Conservation (phyloP, 2,113 vertebrate species). For the Psilopsiagon aurifrons region DNA sequence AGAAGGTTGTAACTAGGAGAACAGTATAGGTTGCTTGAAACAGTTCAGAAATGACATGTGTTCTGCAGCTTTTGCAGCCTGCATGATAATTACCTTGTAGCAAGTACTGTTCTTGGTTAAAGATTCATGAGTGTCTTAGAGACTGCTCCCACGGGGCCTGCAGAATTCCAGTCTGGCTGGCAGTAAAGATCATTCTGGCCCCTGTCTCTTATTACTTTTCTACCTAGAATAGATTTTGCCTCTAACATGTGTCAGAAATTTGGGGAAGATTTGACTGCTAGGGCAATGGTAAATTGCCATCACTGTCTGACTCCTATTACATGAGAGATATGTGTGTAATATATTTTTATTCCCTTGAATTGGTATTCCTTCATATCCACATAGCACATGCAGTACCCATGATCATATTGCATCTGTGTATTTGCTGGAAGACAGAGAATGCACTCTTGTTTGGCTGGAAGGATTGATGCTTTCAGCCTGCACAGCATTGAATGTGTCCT, state of each 20-base stretch:
- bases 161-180: constrained; percentile 35
- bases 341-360: not conserved
- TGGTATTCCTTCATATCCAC: not conserved
- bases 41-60: constrained; percentile 37
- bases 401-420: not conserved
- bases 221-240: not conserved
- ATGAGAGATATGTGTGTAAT: not conserved
- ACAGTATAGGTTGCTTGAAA: constrained; percentile 29
- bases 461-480: not conserved
- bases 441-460: not conserved
- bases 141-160: not conserved
- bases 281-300: not conserved
- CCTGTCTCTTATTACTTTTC: not conserved
- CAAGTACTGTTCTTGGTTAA: constrained; percentile 60
- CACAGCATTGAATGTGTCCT: not conserved
- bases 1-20: not conserved
- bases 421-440: not conserved
- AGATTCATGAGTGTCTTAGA: constrained; percentile 55
- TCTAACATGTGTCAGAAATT: constrained; percentile 10
- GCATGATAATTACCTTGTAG: constrained; percentile 48
- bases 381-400: not conserved
- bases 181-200: constrained; percentile 24
- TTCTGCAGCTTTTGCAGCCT: constrained; percentile 48
- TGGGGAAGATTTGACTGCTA: not conserved
- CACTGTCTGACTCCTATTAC: not conserved